Conservation (phyloP, 2,888 invertebrate species). For the Lymantria dispar region DNA sequence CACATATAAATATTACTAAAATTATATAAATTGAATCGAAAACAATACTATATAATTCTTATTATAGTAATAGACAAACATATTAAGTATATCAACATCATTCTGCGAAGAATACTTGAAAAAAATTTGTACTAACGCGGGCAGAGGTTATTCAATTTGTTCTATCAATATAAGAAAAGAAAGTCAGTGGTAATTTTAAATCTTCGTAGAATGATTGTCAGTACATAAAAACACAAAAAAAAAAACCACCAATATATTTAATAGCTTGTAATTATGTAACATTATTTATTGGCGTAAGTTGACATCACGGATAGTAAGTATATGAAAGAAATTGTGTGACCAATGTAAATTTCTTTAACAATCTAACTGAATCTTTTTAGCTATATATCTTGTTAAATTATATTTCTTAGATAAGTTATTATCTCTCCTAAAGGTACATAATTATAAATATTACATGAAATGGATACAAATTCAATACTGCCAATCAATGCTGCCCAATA, state of each 20-base stretch:
- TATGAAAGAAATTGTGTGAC: constrained; percentile 62
- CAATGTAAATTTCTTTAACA: constrained; percentile 65
- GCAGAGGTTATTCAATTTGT: too few relatives aligned
- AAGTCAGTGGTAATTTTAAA: background rate
- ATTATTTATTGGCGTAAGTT: constrained; percentile 57
- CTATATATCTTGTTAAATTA: constrained; percentile 57
- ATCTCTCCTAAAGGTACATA: constrained; percentile 67
- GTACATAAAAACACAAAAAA: background rate
- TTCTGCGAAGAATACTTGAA: too few relatives aligned
- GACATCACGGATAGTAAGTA: constrained; percentile 43
- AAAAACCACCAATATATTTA: constrained; percentile 40
- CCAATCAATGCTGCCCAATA: too few relatives aligned
- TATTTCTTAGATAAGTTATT: constrained; percentile 39
- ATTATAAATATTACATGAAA: constrained; percentile 19
- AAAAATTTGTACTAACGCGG: too few relatives aligned
- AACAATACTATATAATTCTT: background rate
- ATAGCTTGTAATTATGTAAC: constrained; percentile 25
- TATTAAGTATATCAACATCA: background rate
- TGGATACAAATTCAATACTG: background rate
- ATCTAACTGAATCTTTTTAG: constrained; percentile 51
- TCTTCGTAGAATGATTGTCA: background rate
- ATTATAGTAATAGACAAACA: background rate
- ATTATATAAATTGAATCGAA: background rate
- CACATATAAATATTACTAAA: background rate
- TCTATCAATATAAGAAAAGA: too few relatives aligned